A percentile compares a stretch with the other conserved stretches of the same genome.
Evolutionary conservation across 2,113 vertebrate species (phyloP).

Genomic region (Bostrychus sinensis): DNA sequence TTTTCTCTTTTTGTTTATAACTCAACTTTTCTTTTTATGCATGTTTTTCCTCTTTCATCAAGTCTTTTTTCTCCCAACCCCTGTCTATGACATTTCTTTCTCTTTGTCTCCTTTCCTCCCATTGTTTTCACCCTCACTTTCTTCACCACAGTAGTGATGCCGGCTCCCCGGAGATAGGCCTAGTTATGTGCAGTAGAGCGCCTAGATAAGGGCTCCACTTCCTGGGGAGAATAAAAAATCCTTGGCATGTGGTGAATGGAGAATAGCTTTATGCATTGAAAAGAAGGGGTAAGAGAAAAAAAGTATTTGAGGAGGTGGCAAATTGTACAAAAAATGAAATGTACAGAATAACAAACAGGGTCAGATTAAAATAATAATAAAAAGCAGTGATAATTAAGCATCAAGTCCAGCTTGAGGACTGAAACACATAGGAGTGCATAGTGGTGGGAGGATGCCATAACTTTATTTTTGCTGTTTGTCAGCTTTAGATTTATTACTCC

Average conservation of each 20-base stretch:
- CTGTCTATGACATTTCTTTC: slow-evolving; percentile 30
- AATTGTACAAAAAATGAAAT: background rate
- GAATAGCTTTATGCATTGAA: background rate
- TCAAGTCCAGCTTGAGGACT: slow-evolving; percentile 25
- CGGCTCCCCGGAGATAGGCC: slow-evolving; percentile 28
- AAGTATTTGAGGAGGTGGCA: slow-evolving; percentile 2
- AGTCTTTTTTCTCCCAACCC: slow-evolving; percentile 25
- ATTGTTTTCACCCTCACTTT: slow-evolving; percentile 22
- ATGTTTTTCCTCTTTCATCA: background rate
- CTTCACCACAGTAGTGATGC: slow-evolving; percentile 29
- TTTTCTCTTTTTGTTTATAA: slow-evolving; percentile 44
- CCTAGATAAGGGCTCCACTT: slow-evolving; percentile 37
- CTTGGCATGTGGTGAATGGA: background rate
- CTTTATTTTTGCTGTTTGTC: slow-evolving; percentile 70
- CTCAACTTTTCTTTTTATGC: slow-evolving; percentile 36
- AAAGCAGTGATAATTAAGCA: slow-evolving; percentile 17
- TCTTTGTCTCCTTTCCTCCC: background rate
- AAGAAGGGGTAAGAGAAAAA: background rate
- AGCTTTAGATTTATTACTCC: slow-evolving; percentile 68
- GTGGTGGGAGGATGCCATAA: slow-evolving; percentile 49
- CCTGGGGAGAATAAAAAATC: slow-evolving; percentile 11
- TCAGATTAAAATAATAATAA: slow-evolving; percentile 15
- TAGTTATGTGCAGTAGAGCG: slow-evolving; percentile 37
- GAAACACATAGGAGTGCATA: slow-evolving; percentile 15
- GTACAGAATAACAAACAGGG: slow-evolving; percentile 3